Evolutionary conservation across 2,113 vertebrate genomes (phyloP), one percentile per base, ranked within the genome.

Genomic region (Lepisosteus osseus): DNA sequence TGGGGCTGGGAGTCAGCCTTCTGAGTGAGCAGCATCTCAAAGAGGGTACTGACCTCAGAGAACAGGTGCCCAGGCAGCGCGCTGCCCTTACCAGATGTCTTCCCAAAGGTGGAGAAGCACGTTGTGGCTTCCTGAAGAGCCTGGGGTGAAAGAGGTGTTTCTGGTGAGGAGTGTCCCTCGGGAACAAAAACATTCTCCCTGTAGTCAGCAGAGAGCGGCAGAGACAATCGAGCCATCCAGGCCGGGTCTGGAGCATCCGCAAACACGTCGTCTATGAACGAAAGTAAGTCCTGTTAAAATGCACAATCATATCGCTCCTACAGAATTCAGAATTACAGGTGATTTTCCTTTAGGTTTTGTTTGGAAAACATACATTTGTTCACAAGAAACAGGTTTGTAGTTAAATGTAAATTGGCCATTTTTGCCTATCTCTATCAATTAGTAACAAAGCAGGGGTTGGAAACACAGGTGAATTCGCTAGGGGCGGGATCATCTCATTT

Each of bases 31-130:
- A 99, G 86, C 93, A 97, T 92, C 82, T 99, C 95, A 2, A 99
- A 90, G 73, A 99, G 90, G 0, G 92, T 94, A 87, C 94, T 97
- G 90, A 99, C 97, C 86, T 99, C 96, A 0, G 94, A 96, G 41
- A 99, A 86, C 75, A 97, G 8, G 81, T 94, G 83, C 78, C 86
- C 94, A 54, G 94, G 92, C 82, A 96, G 84, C 2, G 87, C 84
- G 0, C 82, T 84, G 63, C 89, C 87, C 78, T 82, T 88, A 54
- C 89, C 90, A 1, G 83, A 83, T 13, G 72, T 75, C 80, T 99
- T 95, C 84, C 97, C 97, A 0, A 98, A 98, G 0, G 97, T 98
- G 79, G 95, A 94, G 83, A 98, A 98, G 76, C 94, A 92, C 73
- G 84, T 85, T 0, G 93, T 92, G 63, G 87, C 88, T 75, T 92